Base-by-base conservation (phyloP, 2,113 vertebrate species). In the Calidris pugnax region DNA sequence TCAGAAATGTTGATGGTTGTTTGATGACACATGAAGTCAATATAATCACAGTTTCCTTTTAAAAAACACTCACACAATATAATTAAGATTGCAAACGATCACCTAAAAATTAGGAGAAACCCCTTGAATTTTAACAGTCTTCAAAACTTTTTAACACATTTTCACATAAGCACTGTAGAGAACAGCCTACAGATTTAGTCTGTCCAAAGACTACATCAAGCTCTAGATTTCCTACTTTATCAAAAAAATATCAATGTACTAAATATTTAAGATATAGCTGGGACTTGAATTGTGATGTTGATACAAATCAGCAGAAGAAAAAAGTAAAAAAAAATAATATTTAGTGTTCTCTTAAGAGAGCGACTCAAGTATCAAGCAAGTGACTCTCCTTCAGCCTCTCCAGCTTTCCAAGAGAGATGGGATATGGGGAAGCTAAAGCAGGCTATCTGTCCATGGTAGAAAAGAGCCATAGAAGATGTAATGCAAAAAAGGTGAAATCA, bases 401-500 rank as follows among this genome's bases (percentile, higher is more conserved):
- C 33, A 91, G 28, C 7, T 68, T 87, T 66, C 39, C 27, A 66
- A 43, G 37, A 48, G 50, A 28, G 39, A 72, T 5, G 3, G 17
- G 9, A 33, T 45, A 50, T 5, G 1, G 8, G 14, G 5, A 83
- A 76, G 24, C 6, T n/a, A 53, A 74, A 63, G 41, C 41, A 78
- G 30, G 8, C 33, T 66, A 2, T 21, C 27, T 18, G 69, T 76
- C 19, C 4, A 6, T 8, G 2, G 8, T 14, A 79, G 28, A 64
- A 79, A 79, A 37, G 8, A 17, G 4, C 10, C 47, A 60, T 11
- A 68, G 32, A 72, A 71, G 21, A 79, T 1, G 3, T 17, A 87
- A 71, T 8, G 14, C 1, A 13, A 48, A 64, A 71, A 73, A 37
- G 3, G 2, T 19, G 7, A 67, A 55, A 3, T 7, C 0, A 1